These are phyloP conservation scores for Drosophila rufa DNA, from an alignment of 1,140 invertebrate species.

Conservation along the genomic window DNA sequence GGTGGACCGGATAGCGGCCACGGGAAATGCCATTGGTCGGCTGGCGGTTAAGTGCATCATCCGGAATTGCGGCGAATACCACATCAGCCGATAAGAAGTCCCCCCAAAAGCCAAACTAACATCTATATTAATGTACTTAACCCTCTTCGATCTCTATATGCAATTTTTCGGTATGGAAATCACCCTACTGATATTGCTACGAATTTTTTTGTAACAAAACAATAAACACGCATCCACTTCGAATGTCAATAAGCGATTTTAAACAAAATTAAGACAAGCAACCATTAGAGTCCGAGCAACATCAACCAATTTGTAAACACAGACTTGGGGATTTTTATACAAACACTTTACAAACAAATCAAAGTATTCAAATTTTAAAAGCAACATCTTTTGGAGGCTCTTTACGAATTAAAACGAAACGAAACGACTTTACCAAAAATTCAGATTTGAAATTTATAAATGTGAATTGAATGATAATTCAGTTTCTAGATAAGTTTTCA, in stretches of 20 bases:
- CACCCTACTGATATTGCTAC: neutral
- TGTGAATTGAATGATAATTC: neutral
- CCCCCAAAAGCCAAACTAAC: neutral
- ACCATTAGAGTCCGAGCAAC: neutral
- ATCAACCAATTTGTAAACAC: conserved; percentile 14
- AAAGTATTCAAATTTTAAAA: neutral
- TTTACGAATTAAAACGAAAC: conserved; percentile 20
- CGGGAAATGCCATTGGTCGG: conserved; percentile 91
- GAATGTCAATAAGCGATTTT: conserved; percentile 7
- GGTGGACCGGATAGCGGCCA: conserved; percentile 92
- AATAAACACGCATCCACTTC: neutral
- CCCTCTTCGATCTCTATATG: conserved; percentile 2
- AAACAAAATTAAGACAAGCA: neutral
- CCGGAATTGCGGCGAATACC: conserved; percentile 91
- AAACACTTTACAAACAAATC: conserved; percentile 47
- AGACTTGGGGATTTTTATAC: conserved; percentile 33
- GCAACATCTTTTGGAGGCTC: conserved; percentile 38
- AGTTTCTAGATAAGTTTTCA: neutral
- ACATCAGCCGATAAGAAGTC: neutral
- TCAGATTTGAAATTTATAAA: neutral
- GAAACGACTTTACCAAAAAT: conserved; percentile 4
- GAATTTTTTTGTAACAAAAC: conserved; percentile 9
- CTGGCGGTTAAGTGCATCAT: conserved; percentile 91
- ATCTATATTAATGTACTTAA: neutral
- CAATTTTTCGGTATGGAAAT: neutral